These are phyloP conservation scores for Siphlonurus alternatus DNA, from an alignment of 2,888 invertebrate species.

Conservation along the genomic window DNA sequence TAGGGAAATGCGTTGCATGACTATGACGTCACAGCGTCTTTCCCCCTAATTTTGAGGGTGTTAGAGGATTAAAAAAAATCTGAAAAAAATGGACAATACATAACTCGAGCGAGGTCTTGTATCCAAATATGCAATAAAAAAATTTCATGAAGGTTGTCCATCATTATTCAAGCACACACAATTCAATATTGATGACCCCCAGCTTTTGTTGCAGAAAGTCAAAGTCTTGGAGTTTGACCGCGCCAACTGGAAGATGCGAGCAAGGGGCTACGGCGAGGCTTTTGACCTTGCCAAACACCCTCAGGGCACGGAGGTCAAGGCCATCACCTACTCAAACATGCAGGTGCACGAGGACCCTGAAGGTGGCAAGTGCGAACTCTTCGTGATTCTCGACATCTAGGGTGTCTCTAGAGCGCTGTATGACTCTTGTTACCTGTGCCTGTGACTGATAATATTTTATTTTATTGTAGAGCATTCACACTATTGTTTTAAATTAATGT, in stretches of 20 bases:
- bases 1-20: too few species aligned
- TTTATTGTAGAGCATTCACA: too few species aligned
- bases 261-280: constrained; percentile 71
- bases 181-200: too few species aligned
- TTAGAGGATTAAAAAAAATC: too few species aligned
- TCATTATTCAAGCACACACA: too few species aligned
- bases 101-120: too few species aligned
- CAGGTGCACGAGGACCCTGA: constrained; percentile 51
- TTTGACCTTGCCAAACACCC: constrained; percentile 87
- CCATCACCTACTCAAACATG: constrained; percentile 99
- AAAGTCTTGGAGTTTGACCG: constrained; percentile 73
- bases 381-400: constrained; percentile 96
- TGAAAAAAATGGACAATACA: too few species aligned
- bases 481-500: too few species aligned
- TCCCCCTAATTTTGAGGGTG: too few species aligned
- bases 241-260: constrained; percentile 63
- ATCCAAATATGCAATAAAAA: too few species aligned
- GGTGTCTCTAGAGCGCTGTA: constrained; percentile 8
- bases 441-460: background rate
- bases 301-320: constrained; percentile 96
- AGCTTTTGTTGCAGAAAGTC: constrained; percentile 58
- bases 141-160: too few species aligned
- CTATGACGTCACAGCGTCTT: too few species aligned
- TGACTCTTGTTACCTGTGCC: background rate
- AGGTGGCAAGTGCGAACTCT: constrained; percentile 58